Percentiles rank a stretch among this genome's conserved stretches.
Evolutionary conservation across 2,888 invertebrate genomes (phyloP).

Genomic region (Ectemnius continuus): DNA sequence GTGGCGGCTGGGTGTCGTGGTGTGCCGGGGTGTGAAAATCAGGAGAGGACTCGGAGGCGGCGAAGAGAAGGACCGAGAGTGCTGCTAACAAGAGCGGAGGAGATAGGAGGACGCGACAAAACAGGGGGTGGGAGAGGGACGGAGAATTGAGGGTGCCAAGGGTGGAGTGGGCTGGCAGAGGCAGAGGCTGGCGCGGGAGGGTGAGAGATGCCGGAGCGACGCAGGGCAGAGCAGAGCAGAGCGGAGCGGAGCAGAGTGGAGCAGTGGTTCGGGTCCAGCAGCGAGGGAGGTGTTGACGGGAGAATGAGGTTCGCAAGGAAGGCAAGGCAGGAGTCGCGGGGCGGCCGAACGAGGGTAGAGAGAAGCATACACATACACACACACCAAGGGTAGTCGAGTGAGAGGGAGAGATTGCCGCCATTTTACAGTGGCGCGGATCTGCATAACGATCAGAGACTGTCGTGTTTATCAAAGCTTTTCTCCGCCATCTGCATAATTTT

Average conservation of each 20-base stretch:
- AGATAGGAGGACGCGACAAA: conserved; percentile 61
- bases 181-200: conserved; percentile 49
- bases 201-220: conserved; percentile 60
- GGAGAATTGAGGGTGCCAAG: conserved; percentile 19
- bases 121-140: conserved; percentile 42
- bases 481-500: conserved; percentile 78
- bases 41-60: conserved; percentile 60
- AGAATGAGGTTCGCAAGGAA: conserved; percentile 8
- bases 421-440: conserved; percentile 77
- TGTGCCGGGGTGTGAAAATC: conserved; percentile 74
- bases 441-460: conserved; percentile 78
- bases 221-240: conserved; percentile 47
- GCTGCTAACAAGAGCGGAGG: conserved; percentile 13
- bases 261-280: conserved; percentile 28
- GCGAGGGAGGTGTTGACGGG: conserved; percentile 17
- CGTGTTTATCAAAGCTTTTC: conserved; percentile 79
- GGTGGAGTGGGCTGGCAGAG: conserved; percentile 24
- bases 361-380: too few relatives aligned
- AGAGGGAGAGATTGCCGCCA: conserved; percentile 76
- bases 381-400: conserved; percentile 58
- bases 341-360: neutral
- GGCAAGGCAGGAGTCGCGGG: conserved; percentile 5
- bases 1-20: conserved; percentile 34
- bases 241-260: conserved; percentile 43
- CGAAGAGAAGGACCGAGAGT: conserved; percentile 33